Evolutionary conservation across 2,888 invertebrate genomes (phyloP), one percentile per base, ranked within the genome.

Genomic region (Pterostichus niger): DNA sequence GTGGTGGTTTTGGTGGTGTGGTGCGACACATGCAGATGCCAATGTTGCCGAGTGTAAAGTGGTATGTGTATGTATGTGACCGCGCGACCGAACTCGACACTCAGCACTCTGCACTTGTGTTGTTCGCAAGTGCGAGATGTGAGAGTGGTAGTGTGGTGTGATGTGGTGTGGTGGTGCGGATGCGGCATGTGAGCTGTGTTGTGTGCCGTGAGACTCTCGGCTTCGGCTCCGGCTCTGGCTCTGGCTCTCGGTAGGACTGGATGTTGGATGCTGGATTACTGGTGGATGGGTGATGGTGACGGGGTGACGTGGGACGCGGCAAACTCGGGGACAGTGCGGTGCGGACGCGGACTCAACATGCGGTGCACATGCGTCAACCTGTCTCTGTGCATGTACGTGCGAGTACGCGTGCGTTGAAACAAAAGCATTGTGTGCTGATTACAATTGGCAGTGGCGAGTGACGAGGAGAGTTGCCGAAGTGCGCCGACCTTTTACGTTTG

Each of bases 401-500:
- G 44, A 46, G 61, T 46, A 61, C 52, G 52, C 73, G 44, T 82
- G 64, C 84, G 85, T 84, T 85, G 86, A 85, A 86, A 86, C 86
- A 86, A 86, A 86, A 86, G 86, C 86, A 86, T 86, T 86, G 85
- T 86, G 85, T 86, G 86, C 85, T 85, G 86, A 86, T 86, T 87
- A 85, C 85, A 86, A 86, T 86, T 85, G 85, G 85, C 85, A 85
- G 86, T 84, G 84, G 85, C 84, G 79, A 68, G 64, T 68, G 64
- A 40, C 17, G 68, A 40, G 17, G 68, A 44, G 11, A 71, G 68
- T 71, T 44, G 68, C 46, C 61, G 68, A 71, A 82, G 86, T 86
- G 86, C 87, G 87, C 86, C 86, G 86, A 84, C 87, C 85, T 86
- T 76, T 87, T 87, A 86, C 86, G 87, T 87, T 87, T 87, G 87